phyloP scores from a whole-genome alignment of 1,140 invertebrate genomes.

The Drosophila guanche region DNA sequence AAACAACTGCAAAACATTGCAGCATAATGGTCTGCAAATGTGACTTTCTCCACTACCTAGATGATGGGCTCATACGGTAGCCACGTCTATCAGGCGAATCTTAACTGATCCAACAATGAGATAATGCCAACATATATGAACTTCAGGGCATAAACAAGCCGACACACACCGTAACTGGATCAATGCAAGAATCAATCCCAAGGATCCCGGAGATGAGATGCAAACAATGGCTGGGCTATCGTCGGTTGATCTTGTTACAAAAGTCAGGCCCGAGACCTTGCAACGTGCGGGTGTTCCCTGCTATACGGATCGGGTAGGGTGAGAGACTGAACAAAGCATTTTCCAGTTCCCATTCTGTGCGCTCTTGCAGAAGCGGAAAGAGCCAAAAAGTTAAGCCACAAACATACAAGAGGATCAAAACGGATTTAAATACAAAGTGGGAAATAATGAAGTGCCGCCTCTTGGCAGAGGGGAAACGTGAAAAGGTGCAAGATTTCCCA shows the following conservation, averaged over 20 bases:
- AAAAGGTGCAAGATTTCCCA: conserved; percentile 49
- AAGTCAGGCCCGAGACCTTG: conserved; percentile 53
- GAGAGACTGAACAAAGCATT: conserved; percentile 19
- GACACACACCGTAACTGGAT: conserved; percentile 63
- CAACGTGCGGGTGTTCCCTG: conserved; percentile 65
- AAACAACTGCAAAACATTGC: conserved; percentile 51
- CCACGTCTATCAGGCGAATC: conserved; percentile 58
- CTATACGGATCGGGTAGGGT: conserved; percentile 1
- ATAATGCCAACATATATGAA: conserved; percentile 79
- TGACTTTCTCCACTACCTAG: conserved; percentile 23
- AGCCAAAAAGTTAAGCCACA: conserved; percentile 81
- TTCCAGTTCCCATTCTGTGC: conserved; percentile 18
- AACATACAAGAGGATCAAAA: conserved; percentile 82
- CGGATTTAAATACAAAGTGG: conserved; percentile 81
- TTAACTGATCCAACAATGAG: conserved; percentile 74
- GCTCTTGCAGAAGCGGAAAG: conserved; percentile 65
- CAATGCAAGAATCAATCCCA: conserved; percentile 48
- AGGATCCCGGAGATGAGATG: conserved; percentile 52
- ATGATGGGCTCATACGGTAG: conserved; percentile 30
- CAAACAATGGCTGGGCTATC: conserved; percentile 36
- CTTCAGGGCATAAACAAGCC: conserved; percentile 65
- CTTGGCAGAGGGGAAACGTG: conserved; percentile 19
- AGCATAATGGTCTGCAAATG: conserved; percentile 39
- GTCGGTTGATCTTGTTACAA: conserved; percentile 72
- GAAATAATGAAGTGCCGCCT: conserved; percentile 77